Conservation (phyloP, 2,888 invertebrate genomes). For the Mellilla xanthometata region DNA sequence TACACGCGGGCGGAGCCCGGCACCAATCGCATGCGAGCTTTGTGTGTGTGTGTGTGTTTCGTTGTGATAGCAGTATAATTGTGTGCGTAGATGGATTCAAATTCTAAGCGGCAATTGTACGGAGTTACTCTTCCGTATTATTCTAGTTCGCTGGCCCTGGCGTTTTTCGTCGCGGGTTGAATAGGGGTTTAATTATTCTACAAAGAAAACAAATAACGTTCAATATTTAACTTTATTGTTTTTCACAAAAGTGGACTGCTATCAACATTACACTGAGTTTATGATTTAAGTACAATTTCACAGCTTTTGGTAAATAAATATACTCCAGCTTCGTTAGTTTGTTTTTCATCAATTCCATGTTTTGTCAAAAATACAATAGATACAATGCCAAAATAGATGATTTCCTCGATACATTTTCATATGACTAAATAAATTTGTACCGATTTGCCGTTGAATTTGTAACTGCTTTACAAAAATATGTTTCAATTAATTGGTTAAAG, state of each 20-base stretch:
- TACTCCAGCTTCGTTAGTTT: constrained; percentile 46
- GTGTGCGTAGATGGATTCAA: no score
- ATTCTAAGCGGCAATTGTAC: no score
- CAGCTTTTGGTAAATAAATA: constrained; percentile 74
- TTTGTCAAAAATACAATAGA: constrained; percentile 33
- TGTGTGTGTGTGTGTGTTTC: no score
- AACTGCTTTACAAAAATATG: constrained; percentile 29
- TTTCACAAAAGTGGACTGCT: constrained; percentile 74
- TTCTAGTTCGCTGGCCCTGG: no score
- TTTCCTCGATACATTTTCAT: constrained; percentile 34
- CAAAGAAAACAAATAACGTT: constrained; percentile 31
- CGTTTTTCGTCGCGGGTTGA: no score
- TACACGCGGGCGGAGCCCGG: no score
- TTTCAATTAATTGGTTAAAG: constrained; percentile 8
- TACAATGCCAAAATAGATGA: constrained; percentile 58
- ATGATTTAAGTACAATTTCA: constrained; percentile 78
- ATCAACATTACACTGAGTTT: constrained; percentile 71
- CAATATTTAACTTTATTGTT: constrained; percentile 64
- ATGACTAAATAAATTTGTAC: constrained; percentile 49
- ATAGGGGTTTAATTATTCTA: no score
- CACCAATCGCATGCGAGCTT: no score
- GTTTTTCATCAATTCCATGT: constrained; percentile 63
- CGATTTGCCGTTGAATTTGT: constrained; percentile 43
- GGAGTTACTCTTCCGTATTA: no score
- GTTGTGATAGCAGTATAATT: no score